A percentile compares a stretch with the other conserved stretches of the same genome.
Conservation (phyloP, 2,797 vertebrate species). For the Sebastes taczanowskii region DNA sequence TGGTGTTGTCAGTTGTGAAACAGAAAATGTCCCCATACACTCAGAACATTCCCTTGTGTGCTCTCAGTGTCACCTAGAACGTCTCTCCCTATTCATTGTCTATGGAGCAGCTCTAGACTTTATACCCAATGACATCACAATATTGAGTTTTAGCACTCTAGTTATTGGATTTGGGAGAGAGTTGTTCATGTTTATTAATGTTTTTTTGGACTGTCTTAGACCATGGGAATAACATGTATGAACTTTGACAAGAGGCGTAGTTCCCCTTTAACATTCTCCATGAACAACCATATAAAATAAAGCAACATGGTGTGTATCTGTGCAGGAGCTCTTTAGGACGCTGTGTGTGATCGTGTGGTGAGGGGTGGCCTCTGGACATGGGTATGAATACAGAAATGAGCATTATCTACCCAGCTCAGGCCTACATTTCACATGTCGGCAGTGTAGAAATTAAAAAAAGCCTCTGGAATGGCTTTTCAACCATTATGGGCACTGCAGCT, state of each 20-base stretch:
- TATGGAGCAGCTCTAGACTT: background rate
- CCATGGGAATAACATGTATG: too few relatives aligned
- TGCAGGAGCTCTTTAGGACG: background rate
- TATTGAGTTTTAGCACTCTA: too few relatives aligned
- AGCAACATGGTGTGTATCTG: background rate
- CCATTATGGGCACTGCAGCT: background rate
- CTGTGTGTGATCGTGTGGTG: background rate
- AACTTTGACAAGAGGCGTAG: too few relatives aligned
- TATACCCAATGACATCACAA: background rate
- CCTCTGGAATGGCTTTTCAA: conserved; percentile 7
- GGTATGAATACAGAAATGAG: background rate
- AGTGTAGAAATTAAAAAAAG: background rate
- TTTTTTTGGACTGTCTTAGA: too few relatives aligned
- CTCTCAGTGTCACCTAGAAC: background rate
- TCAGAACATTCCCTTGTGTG: background rate
- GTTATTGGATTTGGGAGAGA: background rate
- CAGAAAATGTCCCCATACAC: background rate
- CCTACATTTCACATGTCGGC: conserved; percentile 1
- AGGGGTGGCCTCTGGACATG: background rate
- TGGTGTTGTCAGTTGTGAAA: background rate
- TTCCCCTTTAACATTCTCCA: background rate
- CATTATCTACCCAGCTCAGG: conserved; percentile 16
- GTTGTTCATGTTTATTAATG: too few relatives aligned
- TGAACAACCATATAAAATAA: background rate
- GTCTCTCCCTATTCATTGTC: too few relatives aligned